Percentiles rank a stretch among this genome's conserved stretches.
Evolutionary conservation across 1,140 invertebrate species (phyloP).

Genomic region (Nasonia giraulti): DNA sequence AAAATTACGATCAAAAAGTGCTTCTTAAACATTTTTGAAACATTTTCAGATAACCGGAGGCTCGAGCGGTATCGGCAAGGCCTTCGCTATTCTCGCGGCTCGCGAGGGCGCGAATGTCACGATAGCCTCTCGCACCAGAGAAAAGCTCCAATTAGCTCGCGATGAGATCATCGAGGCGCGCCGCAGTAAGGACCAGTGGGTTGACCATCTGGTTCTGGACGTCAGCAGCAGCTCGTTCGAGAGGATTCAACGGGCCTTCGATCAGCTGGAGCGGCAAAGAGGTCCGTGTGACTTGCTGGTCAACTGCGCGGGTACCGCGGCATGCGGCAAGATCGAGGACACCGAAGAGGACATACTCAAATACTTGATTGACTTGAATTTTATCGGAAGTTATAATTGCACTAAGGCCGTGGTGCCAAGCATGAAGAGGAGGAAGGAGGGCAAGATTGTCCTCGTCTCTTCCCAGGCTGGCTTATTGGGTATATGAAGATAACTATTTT

Average conservation of each 20-base stretch:
- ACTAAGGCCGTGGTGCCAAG: constrained; percentile 81
- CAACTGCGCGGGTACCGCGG: constrained; percentile 92
- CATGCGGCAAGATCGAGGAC: constrained; percentile 89
- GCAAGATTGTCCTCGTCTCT: constrained; percentile 89
- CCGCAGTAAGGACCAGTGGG: constrained; percentile 76
- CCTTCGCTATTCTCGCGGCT: constrained; percentile 85
- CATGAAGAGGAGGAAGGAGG: constrained; percentile 83
- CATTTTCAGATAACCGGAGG: constrained; percentile 86
- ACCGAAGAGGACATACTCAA: constrained; percentile 82
- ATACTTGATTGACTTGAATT: constrained; percentile 83
- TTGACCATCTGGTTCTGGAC: constrained; percentile 84
- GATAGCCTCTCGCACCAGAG: constrained; percentile 87
- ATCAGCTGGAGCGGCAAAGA: constrained; percentile 77
- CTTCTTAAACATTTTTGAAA: too few species aligned
- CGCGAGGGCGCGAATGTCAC: constrained; percentile 90
- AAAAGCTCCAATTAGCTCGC: constrained; percentile 79
- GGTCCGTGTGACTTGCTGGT: constrained; percentile 92
- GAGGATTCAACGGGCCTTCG: constrained; percentile 77
- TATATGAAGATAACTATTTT: too few species aligned
- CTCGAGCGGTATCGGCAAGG: constrained; percentile 95
- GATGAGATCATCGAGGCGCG: constrained; percentile 59
- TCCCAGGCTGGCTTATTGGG: constrained; percentile 94
- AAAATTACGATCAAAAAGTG: too few species aligned
- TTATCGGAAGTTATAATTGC: constrained; percentile 82
- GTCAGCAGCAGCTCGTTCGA: constrained; percentile 79